Conservation (phyloP, 2,113 vertebrate species). For the Origma solitaria region DNA sequence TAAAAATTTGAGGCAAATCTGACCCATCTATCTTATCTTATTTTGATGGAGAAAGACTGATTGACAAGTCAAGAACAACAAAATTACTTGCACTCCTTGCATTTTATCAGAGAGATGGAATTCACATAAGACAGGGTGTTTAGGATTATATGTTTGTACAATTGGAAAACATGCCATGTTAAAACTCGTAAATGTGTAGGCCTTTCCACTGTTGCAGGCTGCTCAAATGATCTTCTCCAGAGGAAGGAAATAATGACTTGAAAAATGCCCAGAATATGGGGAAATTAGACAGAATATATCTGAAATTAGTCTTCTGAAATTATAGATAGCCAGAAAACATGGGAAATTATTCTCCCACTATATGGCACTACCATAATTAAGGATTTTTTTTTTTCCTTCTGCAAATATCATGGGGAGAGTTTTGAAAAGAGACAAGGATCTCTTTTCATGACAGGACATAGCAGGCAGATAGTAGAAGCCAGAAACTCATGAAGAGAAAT, state of each 20-base stretch:
- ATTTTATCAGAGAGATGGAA: background rate
- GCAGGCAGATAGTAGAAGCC: background rate
- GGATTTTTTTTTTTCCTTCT: background rate
- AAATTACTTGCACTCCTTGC: background rate
- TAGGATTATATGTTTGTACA: background rate
- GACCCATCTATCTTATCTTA: background rate
- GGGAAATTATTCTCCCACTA: background rate
- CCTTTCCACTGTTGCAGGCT: background rate
- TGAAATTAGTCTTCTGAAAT: background rate
- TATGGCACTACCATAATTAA: background rate
- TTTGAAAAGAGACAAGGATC: background rate
- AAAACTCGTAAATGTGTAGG: background rate
- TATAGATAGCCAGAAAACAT: background rate
- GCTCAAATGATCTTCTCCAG: background rate
- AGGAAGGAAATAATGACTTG: background rate
- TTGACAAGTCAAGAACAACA: background rate
- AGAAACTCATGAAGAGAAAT: background rate
- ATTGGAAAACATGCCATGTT: background rate
- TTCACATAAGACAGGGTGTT: background rate
- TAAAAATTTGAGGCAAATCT: background rate
- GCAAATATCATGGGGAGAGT: background rate
- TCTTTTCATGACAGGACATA: background rate
- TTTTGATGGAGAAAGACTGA: background rate
- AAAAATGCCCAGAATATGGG: background rate
- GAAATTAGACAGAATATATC: background rate